These are phyloP conservation scores for Scaptomyza parva DNA, from an alignment of 2,888 invertebrate species.

Conservation along the genomic window DNA sequence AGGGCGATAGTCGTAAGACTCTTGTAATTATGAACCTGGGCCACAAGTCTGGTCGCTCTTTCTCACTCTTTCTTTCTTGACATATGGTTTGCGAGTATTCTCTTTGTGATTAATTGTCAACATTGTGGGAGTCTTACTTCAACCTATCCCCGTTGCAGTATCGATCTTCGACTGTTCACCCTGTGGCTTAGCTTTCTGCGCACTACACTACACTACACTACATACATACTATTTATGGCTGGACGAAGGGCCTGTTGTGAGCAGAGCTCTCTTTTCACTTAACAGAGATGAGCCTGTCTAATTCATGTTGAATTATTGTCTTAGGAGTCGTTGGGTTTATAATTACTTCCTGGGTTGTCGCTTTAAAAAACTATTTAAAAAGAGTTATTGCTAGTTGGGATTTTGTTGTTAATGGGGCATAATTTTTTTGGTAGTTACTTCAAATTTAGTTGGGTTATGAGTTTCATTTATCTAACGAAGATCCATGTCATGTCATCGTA, in stretches of 20 bases:
- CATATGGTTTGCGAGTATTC: conserved; percentile 25
- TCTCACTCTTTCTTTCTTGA: conserved; percentile 4
- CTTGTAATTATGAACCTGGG: conserved; percentile 54
- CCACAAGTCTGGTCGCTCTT: conserved; percentile 6
- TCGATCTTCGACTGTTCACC: conserved; percentile 34
- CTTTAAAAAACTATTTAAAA: background rate
- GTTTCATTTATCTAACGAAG: too few relatives aligned
- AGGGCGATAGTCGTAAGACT: conserved; percentile 9
- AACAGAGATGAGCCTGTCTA: conserved; percentile 6
- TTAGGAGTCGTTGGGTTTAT: conserved; percentile 2
- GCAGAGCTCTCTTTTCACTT: conserved; percentile 1
- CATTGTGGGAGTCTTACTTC: conserved; percentile 33
- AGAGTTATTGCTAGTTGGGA: conserved; percentile 9
- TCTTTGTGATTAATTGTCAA: conserved; percentile 75
- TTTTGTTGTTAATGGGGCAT: background rate
- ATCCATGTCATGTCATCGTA: background rate
- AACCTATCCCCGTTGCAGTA: conserved; percentile 37
- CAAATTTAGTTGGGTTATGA: too few relatives aligned
- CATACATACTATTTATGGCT: conserved; percentile 45
- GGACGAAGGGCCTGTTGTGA: background rate
- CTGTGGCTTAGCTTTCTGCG: conserved; percentile 15
- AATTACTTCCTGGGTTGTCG: conserved; percentile 22
- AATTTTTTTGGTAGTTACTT: background rate
- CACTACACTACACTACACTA: background rate
- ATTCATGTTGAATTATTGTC: conserved; percentile 38